These are phyloP conservation scores for Pediacus dermestoides DNA, from an alignment of 2,888 invertebrate genomes.

Conservation along the genomic window DNA sequence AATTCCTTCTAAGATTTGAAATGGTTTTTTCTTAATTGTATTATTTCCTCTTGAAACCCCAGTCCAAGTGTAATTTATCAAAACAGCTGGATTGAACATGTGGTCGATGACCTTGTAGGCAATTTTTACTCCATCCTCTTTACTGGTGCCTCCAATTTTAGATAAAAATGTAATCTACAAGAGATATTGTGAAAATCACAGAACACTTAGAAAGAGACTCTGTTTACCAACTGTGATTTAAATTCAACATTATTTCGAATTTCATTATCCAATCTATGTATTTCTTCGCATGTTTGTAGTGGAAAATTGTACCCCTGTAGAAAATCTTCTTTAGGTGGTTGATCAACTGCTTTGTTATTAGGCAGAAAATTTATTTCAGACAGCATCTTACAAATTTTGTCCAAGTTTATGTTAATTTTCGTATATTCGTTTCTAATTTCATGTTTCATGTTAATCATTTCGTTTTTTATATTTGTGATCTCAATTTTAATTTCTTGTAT, in stretches of 20 bases:
- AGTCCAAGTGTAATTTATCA: constrained; percentile 26
- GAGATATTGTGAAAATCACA: no score
- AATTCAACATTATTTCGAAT: constrained; percentile 2
- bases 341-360: not conserved
- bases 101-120: constrained; percentile 23
- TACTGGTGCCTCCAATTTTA: constrained; percentile 21
- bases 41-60: constrained; percentile 21
- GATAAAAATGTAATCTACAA: constrained; percentile 23
- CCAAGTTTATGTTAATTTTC: constrained; percentile 7
- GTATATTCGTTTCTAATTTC: constrained; percentile 3
- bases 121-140: constrained; percentile 24
- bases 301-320: not conserved
- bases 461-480: constrained; percentile 7
- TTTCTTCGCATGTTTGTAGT: constrained; percentile 4
- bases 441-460: constrained; percentile 4
- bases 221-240: constrained; percentile 3
- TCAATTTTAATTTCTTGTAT: constrained; percentile 6
- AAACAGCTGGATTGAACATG: constrained; percentile 19
- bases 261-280: constrained; percentile 1
- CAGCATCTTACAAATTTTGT: constrained; percentile 4
- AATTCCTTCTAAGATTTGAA: constrained; percentile 18
- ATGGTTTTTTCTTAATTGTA: constrained; percentile 8
- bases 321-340: constrained; percentile 2
- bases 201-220: no score
- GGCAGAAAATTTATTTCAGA: constrained; percentile 6